Base-by-base conservation (phyloP, 2,888 invertebrate species). In the Drosophila prostipennis region DNA sequence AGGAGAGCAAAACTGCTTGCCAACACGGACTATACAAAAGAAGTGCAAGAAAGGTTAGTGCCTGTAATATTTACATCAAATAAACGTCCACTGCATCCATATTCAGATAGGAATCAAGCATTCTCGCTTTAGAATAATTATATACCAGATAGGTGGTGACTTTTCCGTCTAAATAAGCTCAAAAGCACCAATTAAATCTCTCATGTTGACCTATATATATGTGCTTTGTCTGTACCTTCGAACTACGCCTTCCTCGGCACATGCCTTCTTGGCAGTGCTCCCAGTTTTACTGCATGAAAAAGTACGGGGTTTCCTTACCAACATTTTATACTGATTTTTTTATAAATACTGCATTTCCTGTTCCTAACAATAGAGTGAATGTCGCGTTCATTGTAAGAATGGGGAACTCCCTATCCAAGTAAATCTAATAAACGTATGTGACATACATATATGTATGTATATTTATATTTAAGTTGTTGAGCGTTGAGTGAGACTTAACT, bases 21-120 rank as follows among this genome's bases (percentile, higher is more conserved):
- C 94, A 79, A 95, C 95, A 78, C 96, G 96, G 93, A 96, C 95
- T 65, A 96, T 97, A 84, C 95, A 96, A 92, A 97, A 97, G 93
- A 97, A 96, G 90, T 97, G 97, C 94, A 97, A 96, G 93, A 97
- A 96, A 94, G 95, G 97, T 96, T 93, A 91, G 90, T 88, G 14
- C 6, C 2, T 3, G 10, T 6, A 3, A n/a, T 23, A 23, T n/a
- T n/a, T 0, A 37, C 16, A 16, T 55, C 7, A 29, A 7, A 7
- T 26, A 26, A 26, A 7, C 29, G 7, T 29, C 6, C 29, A 29
- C 29, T 6, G 29, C 29, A 29, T 29, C 7, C 29, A 29, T 29
- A 29, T 29, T 29, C 29, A 29, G 29, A 29, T 5, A 26, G 23
- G 23, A 23, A 23, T 3, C 23, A 23, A 23, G 23, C 23, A 23